Base-by-base conservation (phyloP, 1,140 invertebrate genomes). In the Drosophila sproati region DNA sequence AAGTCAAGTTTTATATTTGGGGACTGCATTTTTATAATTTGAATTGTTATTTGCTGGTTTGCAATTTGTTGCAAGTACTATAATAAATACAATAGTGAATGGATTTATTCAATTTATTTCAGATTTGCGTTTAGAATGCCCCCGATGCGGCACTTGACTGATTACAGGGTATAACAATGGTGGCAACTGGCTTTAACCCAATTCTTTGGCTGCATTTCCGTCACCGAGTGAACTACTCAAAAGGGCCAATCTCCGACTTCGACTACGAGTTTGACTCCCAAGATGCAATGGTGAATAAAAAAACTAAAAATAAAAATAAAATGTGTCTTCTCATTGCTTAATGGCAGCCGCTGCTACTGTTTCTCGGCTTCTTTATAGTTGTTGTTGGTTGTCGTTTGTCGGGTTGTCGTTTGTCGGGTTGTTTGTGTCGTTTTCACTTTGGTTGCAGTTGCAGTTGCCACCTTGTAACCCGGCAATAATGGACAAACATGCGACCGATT, bases 281-380 rank as follows among this genome's bases (percentile, higher is more conserved):
- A 59, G 37, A 28, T 35, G 43, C 31, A 47, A 59, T 57, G 55
- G 5, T 45, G n/a, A 69, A 51, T 52, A 41, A 41, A 41, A 41
- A 41, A 10, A 41, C 5, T 7, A 41, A 41, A 10, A 41, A 5
- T 5, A 39, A 28, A 32, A 37, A 10, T 39, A 79, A 79, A 82
- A 88, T 80, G 73, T 77, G 82, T 88, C 82, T 87, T 87, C 82
- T 88, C 82, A 87, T 88, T 78, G 83, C 85, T 71, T 87, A 83
- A 83, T 89, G 70, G 80, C 56, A 66, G 63, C 48, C 37, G 70
- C 69, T 83, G 80, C 77, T 82, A 79, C 76, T 83, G 80, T 82
- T 81, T 77, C 52, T 63, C 62, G 64, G 20, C 68, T 68, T 29
- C 20, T 12, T 32, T 62, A 37, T 37, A 28, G 41, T 69, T 56